Evolutionary conservation across 2,797 vertebrate genomes (phyloP).

Genomic region (Geotrypetes seraphini): DNA sequence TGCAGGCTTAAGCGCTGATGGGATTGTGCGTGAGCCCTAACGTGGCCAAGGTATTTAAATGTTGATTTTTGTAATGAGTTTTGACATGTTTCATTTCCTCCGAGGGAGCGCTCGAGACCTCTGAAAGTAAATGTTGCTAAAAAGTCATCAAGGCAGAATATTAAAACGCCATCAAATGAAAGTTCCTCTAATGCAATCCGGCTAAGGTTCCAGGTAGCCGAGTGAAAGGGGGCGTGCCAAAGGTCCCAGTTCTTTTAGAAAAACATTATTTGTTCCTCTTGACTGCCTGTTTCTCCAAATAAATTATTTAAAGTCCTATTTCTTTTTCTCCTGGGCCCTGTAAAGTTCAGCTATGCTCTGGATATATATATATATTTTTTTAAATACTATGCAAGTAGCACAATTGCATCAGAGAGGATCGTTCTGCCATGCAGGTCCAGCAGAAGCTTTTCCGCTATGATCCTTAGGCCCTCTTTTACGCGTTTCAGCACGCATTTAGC

Average conservation of each 20-base stretch:
- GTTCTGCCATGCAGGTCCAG: too few species aligned
- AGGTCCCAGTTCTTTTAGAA: constrained; percentile 86
- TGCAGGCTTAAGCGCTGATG: constrained; percentile 80
- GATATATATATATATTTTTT: neutral
- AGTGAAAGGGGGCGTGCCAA: constrained; percentile 67
- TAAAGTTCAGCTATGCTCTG: constrained; percentile 64
- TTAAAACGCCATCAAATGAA: constrained; percentile 99
- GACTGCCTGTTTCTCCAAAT: constrained; percentile 88
- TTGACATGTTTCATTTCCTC: constrained; percentile 99
- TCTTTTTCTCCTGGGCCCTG: constrained; percentile 76
- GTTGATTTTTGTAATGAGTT: constrained; percentile 99
- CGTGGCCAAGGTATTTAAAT: constrained; percentile 99
- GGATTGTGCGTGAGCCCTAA: constrained; percentile 93
- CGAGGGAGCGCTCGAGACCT: constrained; percentile 92
- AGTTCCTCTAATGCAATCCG: constrained; percentile 97
- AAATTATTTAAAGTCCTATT: constrained; percentile 79
- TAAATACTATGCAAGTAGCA: too few species aligned
- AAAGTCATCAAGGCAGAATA: constrained; percentile 99
- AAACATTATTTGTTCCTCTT: constrained; percentile 99
- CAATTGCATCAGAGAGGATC: too few species aligned
- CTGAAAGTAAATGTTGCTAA: constrained; percentile 99
- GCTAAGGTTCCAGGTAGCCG: constrained; percentile 89
- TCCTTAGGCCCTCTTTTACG: too few species aligned
- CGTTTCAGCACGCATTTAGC: too few species aligned
- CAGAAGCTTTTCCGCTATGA: too few species aligned